phyloP scores from a whole-genome alignment of 2,797 vertebrate genomes.

The Melanotaenia trifasciata region DNA sequence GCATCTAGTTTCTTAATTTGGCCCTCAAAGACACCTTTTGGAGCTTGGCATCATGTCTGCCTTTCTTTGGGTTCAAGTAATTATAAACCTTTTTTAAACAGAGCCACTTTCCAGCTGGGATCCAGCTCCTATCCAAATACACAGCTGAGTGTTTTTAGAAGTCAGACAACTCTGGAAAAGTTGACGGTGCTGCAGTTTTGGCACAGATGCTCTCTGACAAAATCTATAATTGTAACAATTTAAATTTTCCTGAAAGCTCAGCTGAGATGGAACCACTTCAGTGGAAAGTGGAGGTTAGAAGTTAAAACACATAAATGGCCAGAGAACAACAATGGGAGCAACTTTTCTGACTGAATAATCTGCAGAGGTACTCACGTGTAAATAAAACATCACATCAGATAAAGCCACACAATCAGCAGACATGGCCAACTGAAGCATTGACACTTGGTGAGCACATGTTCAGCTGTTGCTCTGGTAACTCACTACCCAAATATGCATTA shows the following conservation, averaged over 20 bases:
- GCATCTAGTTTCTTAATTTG: slow-evolving; percentile 17
- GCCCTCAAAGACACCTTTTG: slow-evolving; percentile 37
- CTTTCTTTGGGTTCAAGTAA: slow-evolving; percentile 54
- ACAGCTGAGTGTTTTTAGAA: slow-evolving; percentile 55
- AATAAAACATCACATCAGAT: not conserved
- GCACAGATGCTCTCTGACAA: slow-evolving; percentile 42
- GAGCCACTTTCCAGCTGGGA: slow-evolving; percentile 65
- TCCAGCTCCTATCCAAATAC: slow-evolving; percentile 73
- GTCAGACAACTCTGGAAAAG: slow-evolving; percentile 63
- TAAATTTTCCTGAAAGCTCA: slow-evolving; percentile 42
- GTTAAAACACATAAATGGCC: slow-evolving; percentile 17
- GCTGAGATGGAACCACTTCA: slow-evolving; percentile 39
- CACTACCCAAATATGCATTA: not conserved
- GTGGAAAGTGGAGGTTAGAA: slow-evolving; percentile 25
- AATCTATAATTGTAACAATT: slow-evolving; percentile 39
- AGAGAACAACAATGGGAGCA: not conserved
- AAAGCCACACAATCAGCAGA: slow-evolving; percentile 19
- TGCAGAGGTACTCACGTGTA: slow-evolving; percentile 4
- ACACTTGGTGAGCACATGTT: slow-evolving; percentile 47
- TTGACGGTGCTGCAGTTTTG: slow-evolving; percentile 47
- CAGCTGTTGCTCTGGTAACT: slow-evolving; percentile 4
- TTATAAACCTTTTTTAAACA: slow-evolving; percentile 45
- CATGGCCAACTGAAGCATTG: not conserved
- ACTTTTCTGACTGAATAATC: not conserved
- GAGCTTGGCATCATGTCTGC: slow-evolving; percentile 50